Percentiles rank a stretch among this genome's conserved stretches.
These are phyloP conservation scores for Mimachlamys varia DNA, from an alignment of 2,888 invertebrate genomes.

Conservation along the genomic window DNA sequence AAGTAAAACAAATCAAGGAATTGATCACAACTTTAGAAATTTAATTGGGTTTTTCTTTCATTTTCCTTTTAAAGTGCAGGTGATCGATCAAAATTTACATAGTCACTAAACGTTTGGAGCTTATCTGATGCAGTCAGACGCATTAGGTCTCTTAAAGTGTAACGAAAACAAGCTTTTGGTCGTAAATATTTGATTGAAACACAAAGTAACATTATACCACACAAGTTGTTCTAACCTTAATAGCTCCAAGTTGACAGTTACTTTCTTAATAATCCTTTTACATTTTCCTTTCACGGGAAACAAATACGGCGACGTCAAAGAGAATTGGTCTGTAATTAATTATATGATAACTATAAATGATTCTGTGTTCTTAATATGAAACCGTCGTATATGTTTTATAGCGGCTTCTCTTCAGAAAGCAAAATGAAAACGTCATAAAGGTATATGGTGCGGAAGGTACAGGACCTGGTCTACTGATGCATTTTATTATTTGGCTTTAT, in stretches of 20 bases:
- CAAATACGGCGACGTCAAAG: background rate
- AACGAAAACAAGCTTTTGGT: constrained; percentile 28
- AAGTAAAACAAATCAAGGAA: constrained; percentile 25
- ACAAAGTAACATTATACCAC: constrained; percentile 4
- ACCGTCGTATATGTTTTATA: background rate
- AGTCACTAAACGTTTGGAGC: background rate
- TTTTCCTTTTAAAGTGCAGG: background rate
- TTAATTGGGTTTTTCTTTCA: constrained; percentile 25
- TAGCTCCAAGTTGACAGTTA: background rate
- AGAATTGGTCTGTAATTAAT: background rate
- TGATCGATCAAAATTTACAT: constrained; percentile 32
- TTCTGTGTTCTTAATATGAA: background rate
- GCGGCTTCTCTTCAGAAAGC: too few relatives aligned
- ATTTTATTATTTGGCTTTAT: too few relatives aligned
- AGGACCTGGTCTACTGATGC: too few relatives aligned
- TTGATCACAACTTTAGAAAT: constrained; percentile 29
- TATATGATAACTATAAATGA: background rate
- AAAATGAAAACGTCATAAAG: too few relatives aligned
- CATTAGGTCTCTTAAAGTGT: constrained; percentile 1
- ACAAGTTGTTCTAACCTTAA: background rate
- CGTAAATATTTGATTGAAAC: constrained; percentile 26
- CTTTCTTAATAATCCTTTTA: background rate
- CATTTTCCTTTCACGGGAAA: background rate
- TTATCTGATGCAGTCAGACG: background rate
- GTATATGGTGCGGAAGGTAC: too few relatives aligned